Percentiles rank a stretch among this genome's conserved stretches.
phyloP scores from a whole-genome alignment of 2,113 vertebrate species.

The Acrocephalus kingi region DNA sequence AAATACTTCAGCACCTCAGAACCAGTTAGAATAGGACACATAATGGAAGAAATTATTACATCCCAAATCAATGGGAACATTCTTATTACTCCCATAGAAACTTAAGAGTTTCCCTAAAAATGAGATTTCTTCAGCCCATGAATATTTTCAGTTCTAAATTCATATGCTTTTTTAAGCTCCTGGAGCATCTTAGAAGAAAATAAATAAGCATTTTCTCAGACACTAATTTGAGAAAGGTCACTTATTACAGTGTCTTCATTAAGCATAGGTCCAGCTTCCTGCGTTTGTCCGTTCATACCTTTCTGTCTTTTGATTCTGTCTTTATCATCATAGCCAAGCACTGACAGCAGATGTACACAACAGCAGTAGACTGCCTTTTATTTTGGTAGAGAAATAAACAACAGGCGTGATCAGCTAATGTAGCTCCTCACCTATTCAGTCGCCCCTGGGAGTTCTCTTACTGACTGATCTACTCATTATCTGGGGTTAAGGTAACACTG shows the following conservation, averaged over 20 bases:
- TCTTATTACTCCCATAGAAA: not conserved
- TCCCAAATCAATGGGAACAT: not conserved
- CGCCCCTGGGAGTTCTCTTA: not conserved
- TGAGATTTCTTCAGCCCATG: not conserved
- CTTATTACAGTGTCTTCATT: not conserved
- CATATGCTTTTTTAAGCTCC: not conserved
- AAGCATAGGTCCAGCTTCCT: not conserved
- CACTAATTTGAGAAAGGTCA: not conserved
- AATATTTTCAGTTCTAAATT: not conserved
- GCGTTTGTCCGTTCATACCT: not conserved
- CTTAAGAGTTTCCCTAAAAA: not conserved
- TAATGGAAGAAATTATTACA: not conserved
- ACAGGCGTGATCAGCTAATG: not conserved
- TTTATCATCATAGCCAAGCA: not conserved
- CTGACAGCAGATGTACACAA: not conserved
- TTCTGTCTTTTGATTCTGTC: not conserved
- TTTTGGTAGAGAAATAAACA: not conserved
- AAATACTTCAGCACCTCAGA: not conserved
- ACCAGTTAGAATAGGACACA: not conserved
- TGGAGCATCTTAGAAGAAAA: not conserved
- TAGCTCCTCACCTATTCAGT: not conserved
- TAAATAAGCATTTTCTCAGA: not conserved
- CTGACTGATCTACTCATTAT: conserved; percentile 6
- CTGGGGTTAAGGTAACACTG: not conserved
- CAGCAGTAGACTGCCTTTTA: not conserved